Percentiles rank a stretch among this genome's conserved stretches.
Evolutionary conservation across 2,888 invertebrate species (phyloP).

Genomic region (Hyalella azteca): DNA sequence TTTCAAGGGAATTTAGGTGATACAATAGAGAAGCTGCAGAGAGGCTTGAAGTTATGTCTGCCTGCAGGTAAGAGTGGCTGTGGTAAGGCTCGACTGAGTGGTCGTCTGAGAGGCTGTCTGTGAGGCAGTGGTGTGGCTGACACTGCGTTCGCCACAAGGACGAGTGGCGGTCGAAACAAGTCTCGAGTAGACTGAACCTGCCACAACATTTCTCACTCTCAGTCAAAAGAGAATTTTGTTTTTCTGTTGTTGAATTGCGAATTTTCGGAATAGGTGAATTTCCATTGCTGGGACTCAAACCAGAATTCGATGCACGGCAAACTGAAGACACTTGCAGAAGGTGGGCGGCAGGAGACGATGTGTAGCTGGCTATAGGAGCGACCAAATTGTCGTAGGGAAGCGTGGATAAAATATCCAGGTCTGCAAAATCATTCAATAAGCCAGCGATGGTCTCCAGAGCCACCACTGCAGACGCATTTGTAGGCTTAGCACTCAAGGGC

Average conservation of each 20-base stretch:
- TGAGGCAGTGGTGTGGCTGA: neutral
- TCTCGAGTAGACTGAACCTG: neutral
- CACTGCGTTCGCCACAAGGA: neutral
- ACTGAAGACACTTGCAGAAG: too few species aligned
- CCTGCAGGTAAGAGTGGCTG: neutral
- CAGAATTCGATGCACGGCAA: too few species aligned
- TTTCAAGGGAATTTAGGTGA: too few species aligned
- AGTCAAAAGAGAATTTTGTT: too few species aligned
- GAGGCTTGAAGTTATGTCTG: neutral
- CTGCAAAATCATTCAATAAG: neutral
- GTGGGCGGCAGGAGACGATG: too few species aligned
- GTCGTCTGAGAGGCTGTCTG: neutral
- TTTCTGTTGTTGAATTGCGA: too few species aligned
- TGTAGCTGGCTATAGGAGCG: too few species aligned
- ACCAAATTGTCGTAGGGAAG: neutral
- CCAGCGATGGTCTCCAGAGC: neutral
- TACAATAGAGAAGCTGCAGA: neutral
- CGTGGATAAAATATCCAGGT: conserved; percentile 20
- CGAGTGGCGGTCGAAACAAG: neutral
- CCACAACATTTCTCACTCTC: neutral
- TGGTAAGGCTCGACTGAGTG: neutral
- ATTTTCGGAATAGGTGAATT: too few species aligned
- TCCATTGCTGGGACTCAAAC: too few species aligned
- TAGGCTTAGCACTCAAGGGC: neutral
- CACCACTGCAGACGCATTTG: neutral